Evolutionary conservation across 2,113 vertebrate species (phyloP).

Genomic region (Ramphastos sulfuratus): DNA sequence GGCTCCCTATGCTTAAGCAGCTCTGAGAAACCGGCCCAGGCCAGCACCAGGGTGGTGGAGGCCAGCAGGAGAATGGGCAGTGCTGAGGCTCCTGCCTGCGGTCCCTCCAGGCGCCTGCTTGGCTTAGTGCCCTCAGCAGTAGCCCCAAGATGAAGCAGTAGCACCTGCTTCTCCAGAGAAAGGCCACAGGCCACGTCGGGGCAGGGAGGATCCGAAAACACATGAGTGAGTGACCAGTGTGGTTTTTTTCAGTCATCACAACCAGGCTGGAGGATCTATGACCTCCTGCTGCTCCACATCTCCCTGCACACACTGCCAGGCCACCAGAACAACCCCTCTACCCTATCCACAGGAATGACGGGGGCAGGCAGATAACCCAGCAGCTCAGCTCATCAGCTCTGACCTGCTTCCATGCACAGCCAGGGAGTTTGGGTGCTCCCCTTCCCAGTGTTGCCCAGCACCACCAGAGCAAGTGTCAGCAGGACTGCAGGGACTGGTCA

Average conservation of each 20-base stretch:
- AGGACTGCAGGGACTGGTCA: rapidly evolving
- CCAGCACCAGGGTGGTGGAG: background rate
- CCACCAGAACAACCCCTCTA: background rate
- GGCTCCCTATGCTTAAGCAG: background rate
- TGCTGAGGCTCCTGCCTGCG: background rate
- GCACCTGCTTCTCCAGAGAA: background rate
- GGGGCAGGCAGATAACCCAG: background rate
- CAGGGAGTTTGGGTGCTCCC: rapidly evolving
- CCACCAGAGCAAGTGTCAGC: rapidly evolving
- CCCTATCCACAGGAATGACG: background rate
- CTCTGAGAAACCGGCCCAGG: background rate
- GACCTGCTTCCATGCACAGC: background rate
- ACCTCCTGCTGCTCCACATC: background rate
- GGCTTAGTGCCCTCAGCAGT: background rate
- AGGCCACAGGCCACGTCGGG: rapidly evolving
- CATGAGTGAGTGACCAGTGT: rapidly evolving
- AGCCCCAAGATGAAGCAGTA: background rate
- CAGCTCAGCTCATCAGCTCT: background rate
- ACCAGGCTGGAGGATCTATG: background rate
- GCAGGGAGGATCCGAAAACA: background rate
- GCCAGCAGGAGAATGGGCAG: background rate
- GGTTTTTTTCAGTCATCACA: background rate
- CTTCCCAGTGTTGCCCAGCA: background rate
- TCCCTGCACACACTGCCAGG: rapidly evolving
- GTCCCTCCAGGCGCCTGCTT: background rate